phyloP scores from a whole-genome alignment of 2,113 vertebrate species.

The Panthera leo region DNA sequence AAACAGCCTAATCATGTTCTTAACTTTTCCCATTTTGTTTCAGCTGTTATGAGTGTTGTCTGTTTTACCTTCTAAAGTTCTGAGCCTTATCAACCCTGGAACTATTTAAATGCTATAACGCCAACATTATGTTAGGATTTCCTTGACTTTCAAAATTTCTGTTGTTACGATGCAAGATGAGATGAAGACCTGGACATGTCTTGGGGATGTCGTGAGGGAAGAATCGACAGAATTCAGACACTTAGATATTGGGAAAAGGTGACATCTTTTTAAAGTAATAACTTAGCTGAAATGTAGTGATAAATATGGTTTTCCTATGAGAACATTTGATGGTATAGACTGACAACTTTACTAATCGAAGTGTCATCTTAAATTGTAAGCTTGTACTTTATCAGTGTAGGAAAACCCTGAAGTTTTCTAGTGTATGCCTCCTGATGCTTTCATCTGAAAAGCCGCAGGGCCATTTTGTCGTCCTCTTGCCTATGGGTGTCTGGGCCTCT shows the following conservation, averaged over 20 bases:
- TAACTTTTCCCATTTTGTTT: conserved; percentile 40
- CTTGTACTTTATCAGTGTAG: neutral
- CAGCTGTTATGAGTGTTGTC: neutral
- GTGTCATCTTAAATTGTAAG: neutral
- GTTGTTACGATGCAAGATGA: neutral
- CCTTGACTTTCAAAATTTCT: conserved; percentile 5
- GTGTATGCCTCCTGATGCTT: conserved; percentile 1
- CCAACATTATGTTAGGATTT: neutral
- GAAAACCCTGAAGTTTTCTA: neutral
- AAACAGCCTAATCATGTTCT: neutral
- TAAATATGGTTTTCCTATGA: neutral
- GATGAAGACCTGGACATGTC: neutral
- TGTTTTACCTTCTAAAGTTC: neutral
- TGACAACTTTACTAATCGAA: neutral
- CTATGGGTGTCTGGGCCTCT: neutral
- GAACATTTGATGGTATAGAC: neutral
- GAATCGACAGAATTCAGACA: neutral
- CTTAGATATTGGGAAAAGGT: neutral
- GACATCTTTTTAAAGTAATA: conserved; percentile 10
- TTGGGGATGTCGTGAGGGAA: neutral
- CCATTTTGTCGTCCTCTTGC: neutral
- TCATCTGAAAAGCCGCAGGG: neutral
- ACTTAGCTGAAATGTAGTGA: neutral
- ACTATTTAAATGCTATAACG: neutral
- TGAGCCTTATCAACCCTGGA: neutral